These are phyloP conservation scores for Hirundichthys speculiger DNA, from an alignment of 2,113 vertebrate genomes.

Conservation along the genomic window DNA sequence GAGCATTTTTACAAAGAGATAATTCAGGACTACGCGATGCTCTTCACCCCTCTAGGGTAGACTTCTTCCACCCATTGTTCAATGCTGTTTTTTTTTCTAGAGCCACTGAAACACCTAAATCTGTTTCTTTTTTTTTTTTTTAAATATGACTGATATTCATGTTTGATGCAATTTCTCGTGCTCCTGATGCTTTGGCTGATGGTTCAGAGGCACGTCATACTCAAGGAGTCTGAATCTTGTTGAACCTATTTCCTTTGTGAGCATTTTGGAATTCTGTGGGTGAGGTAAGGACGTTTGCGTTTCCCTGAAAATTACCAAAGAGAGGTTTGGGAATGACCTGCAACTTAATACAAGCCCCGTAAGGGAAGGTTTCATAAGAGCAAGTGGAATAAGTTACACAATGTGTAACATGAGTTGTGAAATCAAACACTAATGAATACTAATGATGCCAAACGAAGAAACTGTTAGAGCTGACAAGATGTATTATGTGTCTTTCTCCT, in stretches of 20 bases:
- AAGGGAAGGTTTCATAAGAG: constrained; percentile 60
- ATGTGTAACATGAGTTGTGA: neutral
- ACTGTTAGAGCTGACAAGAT: constrained; percentile 15
- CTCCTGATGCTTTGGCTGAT: constrained; percentile 8
- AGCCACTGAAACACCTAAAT: constrained; percentile 7
- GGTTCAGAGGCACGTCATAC: constrained; percentile 7
- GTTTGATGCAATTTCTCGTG: constrained; percentile 18
- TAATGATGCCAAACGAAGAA: constrained; percentile 10
- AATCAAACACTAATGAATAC: constrained; percentile 13
- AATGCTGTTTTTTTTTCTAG: constrained; percentile 6
- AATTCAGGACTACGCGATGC: constrained; percentile 48
- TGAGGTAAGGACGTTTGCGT: constrained; percentile 42
- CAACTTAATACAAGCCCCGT: constrained; percentile 66
- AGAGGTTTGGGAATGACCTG: constrained; percentile 62
- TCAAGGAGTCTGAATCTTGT: constrained; percentile 28
- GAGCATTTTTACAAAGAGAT: constrained; percentile 65
- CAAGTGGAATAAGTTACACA: constrained; percentile 18
- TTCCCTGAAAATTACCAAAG: constrained; percentile 57
- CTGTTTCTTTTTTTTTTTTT: neutral
- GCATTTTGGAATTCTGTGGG: constrained; percentile 40
- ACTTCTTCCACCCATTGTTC: constrained; percentile 44
- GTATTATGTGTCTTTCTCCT: constrained; percentile 14
- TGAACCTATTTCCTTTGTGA: constrained; percentile 44
- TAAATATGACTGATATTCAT: constrained; percentile 25
- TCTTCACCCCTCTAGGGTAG: constrained; percentile 48